Evolutionary conservation across 2,113 vertebrate species (phyloP), one percentile per base, ranked within the genome.

Genomic region (Pteropus alecto): DNA sequence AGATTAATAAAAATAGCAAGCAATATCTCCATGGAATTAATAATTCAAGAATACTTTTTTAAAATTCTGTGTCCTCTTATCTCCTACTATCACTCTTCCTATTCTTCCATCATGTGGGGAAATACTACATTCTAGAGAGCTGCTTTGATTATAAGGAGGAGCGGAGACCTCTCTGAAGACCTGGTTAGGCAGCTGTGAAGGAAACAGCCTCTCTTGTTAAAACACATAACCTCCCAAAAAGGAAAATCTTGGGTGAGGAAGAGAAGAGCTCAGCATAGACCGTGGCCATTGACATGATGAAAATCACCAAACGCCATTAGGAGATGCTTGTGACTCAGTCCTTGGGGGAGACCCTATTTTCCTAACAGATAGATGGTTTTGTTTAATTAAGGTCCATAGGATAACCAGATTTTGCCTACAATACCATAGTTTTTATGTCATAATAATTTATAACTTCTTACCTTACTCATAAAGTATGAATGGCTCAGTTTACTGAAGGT

Each of bases 1-100:
- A 35, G 30, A 48, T 86, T 82, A 92, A 86, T 26, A 60, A 90
- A 95, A 93, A 93, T 87, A 46, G 15, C 35, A 56, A 94, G 19
- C 16, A 48, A 3, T 56, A n/a, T 26, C 28, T 71, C 28, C 16
- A 51, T 2, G 24, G 19, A 87, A 91, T 24, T 33, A 73, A 60
- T 79, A 70, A 74, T 65, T 88, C 58, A 73, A 93, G 21, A 74
- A 87, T 51, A n/a, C 14, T 18, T 89, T 87, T 43, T n/a, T 35
- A 60, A 51, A 51, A 51, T 74, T 91, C 26, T 93, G 13, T 70
- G 41, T 58, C 28, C 9, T 81, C 24, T 90, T 54, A n/a, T 28
- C 35, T 58, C 24, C 67, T 60, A 30, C 26, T 12, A 92, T 76
- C 28, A 54, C 24, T 70, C 60, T 93, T 87, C 3, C 12, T 81